Conservation (phyloP, 2,888 invertebrate species). For the Aphidoletes aphidimyza region DNA sequence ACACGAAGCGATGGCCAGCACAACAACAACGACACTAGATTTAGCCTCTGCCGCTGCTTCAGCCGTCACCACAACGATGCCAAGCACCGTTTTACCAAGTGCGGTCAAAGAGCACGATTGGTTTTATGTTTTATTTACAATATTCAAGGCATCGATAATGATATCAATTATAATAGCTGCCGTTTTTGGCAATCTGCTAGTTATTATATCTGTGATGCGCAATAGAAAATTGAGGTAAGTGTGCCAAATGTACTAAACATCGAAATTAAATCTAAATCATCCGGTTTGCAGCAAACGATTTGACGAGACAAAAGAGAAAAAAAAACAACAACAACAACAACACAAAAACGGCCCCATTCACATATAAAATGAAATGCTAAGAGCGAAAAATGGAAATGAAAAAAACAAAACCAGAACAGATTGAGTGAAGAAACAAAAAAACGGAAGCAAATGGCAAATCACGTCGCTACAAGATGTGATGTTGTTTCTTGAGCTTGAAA, state of each 20-base stretch:
- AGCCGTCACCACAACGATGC: background rate
- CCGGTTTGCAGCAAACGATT: background rate
- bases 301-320: background rate
- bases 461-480: too few species aligned
- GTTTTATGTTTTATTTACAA: conserved; percentile 70
- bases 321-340: background rate
- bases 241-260: background rate
- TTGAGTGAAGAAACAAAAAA: too few species aligned
- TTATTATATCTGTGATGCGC: conserved; percentile 88
- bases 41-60: conserved; percentile 1
- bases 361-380: too few species aligned
- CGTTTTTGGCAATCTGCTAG: conserved; percentile 88
- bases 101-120: conserved; percentile 64
- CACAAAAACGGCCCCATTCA: too few species aligned
- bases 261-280: background rate
- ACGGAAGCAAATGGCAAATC: too few species aligned
- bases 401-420: too few species aligned
- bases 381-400: too few species aligned
- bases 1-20: background rate
- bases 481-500: too few species aligned
- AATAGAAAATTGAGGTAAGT: conserved; percentile 71
- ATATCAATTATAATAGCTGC: conserved; percentile 88
- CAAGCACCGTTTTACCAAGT: background rate
- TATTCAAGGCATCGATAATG: conserved; percentile 84
- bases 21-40: conserved; percentile 1